Evolutionary conservation across 2,888 invertebrate genomes (phyloP).

Genomic region (Acleris literana): DNA sequence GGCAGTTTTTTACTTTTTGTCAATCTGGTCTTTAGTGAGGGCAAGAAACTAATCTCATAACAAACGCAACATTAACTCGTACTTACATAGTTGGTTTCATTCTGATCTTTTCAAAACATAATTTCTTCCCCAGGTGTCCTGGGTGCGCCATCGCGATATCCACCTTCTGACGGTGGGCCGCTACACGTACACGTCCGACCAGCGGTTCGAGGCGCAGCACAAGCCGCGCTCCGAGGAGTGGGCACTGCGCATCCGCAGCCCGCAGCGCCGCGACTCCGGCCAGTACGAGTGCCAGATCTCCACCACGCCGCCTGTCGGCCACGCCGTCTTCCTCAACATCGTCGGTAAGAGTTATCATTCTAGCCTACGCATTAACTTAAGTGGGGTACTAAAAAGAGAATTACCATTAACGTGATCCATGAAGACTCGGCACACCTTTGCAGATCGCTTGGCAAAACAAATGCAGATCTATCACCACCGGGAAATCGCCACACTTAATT

Average conservation of each 20-base stretch:
- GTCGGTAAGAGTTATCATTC: slow-evolving; percentile 86
- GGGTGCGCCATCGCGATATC: slow-evolving; percentile 95
- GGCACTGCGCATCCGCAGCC: slow-evolving; percentile 86
- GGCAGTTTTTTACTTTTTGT: too few species aligned
- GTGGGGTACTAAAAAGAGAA: too few species aligned
- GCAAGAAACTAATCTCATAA: too few species aligned
- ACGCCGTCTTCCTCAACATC: slow-evolving; percentile 89
- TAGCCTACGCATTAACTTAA: neutral
- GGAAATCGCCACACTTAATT: slow-evolving; percentile 72
- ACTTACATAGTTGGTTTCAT: too few species aligned
- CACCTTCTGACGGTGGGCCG: slow-evolving; percentile 94
- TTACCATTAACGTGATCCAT: too few species aligned
- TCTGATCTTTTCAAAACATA: neutral
- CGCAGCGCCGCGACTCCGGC: slow-evolving; percentile 92
- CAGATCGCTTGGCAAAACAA: too few species aligned
- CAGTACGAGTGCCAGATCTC: slow-evolving; percentile 95
- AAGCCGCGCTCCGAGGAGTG: slow-evolving; percentile 94
- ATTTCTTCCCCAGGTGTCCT: slow-evolving; percentile 88
- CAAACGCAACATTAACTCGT: too few species aligned
- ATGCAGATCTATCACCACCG: too few species aligned
- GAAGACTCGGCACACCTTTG: too few species aligned
- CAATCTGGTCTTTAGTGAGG: too few species aligned
- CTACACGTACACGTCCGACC: slow-evolving; percentile 93
- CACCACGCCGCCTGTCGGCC: slow-evolving; percentile 92
- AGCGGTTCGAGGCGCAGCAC: slow-evolving; percentile 91